Conservation (phyloP, 2,113 vertebrate species). For the Polyodon spathula region DNA sequence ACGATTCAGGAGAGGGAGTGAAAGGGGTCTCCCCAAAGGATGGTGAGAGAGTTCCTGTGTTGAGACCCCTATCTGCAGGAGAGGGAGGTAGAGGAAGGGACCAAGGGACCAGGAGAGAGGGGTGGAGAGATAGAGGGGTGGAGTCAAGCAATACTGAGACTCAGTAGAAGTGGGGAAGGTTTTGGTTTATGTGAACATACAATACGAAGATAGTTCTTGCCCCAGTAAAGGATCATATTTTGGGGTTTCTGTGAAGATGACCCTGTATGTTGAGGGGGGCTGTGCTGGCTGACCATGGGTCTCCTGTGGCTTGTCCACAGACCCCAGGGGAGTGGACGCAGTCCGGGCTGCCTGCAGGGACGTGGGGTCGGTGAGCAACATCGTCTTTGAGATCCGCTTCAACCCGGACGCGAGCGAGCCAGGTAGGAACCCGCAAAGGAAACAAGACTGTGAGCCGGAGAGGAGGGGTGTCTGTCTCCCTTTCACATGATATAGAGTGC, state of each 20-base stretch:
- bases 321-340: constrained; percentile 41
- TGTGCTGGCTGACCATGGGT: neutral
- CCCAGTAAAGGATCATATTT: too few relatives aligned
- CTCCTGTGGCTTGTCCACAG: constrained; percentile 29
- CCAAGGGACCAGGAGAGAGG: constrained; percentile 6
- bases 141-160: neutral
- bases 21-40: neutral
- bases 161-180: too few relatives aligned
- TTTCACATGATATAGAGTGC: too few relatives aligned
- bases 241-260: constrained; percentile 1
- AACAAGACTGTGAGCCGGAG: too few relatives aligned
- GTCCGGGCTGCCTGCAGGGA: constrained; percentile 55
- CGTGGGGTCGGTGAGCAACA: constrained; percentile 58
- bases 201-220: too few relatives aligned
- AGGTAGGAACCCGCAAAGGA: too few relatives aligned
- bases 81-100: constrained; percentile 19
- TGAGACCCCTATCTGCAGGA: constrained; percentile 59
- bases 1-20: neutral
- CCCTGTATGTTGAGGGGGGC: too few relatives aligned
- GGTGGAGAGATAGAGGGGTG: constrained; percentile 20
- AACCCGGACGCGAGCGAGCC: constrained; percentile 56
- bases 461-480: too few relatives aligned
- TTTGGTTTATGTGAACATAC: too few relatives aligned
- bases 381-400: constrained; percentile 70
- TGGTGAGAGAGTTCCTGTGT: constrained; percentile 32